phyloP scores from a whole-genome alignment of 1,140 invertebrate genomes.

The Pteromalus puparum region DNA sequence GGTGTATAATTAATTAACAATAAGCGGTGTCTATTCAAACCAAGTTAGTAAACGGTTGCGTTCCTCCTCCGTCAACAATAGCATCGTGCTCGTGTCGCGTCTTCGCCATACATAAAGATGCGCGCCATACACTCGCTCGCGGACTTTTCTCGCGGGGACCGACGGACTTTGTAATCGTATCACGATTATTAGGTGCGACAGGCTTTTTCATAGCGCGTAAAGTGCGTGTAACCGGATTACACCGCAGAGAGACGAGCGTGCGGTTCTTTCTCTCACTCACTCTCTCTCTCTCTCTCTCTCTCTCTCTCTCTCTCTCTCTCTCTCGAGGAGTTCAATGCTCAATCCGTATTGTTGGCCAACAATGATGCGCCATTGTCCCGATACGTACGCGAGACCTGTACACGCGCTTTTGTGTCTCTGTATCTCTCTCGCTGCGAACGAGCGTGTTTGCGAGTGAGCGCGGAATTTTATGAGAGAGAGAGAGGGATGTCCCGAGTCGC shows the following conservation, averaged over 20 bases:
- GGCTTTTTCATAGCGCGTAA: slow-evolving; percentile 61
- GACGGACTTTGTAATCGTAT: slow-evolving; percentile 53
- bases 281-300: too few relatives aligned
- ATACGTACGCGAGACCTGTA: slow-evolving; percentile 36
- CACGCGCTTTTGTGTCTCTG: neutral
- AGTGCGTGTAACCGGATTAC: slow-evolving; percentile 65
- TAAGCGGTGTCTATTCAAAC: too few relatives aligned
- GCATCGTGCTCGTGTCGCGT: too few relatives aligned
- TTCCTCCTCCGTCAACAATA: too few relatives aligned
- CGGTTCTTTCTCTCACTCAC: neutral
- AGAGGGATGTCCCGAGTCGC: neutral
- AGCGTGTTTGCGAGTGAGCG: neutral
- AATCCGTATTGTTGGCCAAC: slow-evolving; percentile 61
- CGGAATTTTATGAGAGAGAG: slow-evolving; percentile 32
- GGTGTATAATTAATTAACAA: too few relatives aligned
- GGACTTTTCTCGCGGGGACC: neutral
- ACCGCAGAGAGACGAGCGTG: slow-evolving; percentile 14
- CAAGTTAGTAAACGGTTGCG: too few relatives aligned
- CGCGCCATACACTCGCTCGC: too few relatives aligned
- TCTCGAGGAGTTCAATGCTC: slow-evolving; percentile 55
- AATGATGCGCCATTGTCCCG: slow-evolving; percentile 62
- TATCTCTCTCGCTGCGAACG: neutral
- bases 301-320: neutral
- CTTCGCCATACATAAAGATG: neutral
- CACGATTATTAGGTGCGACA: slow-evolving; percentile 61